Evolutionary conservation across 2,888 invertebrate genomes (phyloP).

Genomic region (Caenorhabditis zanzibari): DNA sequence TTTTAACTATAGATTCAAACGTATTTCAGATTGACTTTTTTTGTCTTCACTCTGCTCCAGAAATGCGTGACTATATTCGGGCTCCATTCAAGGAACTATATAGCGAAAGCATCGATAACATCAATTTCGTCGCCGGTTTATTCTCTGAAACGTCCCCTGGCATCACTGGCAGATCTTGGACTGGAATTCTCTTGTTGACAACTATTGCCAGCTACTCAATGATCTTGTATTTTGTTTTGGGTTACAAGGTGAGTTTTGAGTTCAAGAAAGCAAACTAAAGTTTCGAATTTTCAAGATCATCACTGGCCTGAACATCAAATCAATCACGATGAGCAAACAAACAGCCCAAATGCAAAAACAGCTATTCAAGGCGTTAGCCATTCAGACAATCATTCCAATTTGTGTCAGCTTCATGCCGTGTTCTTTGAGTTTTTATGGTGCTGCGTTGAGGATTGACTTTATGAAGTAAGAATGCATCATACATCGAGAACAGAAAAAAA

Average conservation of each 20-base stretch:
- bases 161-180: constrained; percentile 15
- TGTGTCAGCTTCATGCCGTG: constrained; percentile 50
- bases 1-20: no score
- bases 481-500: background rate
- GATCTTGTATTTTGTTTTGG: constrained; percentile 32
- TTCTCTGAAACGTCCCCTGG: constrained; percentile 29
- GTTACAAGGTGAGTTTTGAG: constrained; percentile 9
- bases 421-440: constrained; percentile 35
- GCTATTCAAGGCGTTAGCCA: constrained; percentile 34
- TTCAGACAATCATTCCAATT: constrained; percentile 46
- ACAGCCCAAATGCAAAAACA: constrained; percentile 46
- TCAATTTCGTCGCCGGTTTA: constrained; percentile 44
- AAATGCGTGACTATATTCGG: constrained; percentile 23
- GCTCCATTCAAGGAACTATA: constrained; percentile 15
- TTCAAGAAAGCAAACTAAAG: background rate
- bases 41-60: constrained; percentile 7
- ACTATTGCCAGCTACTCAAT: constrained; percentile 23
- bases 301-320: constrained; percentile 21
- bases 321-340: constrained; percentile 25
- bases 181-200: constrained; percentile 23
- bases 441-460: constrained; percentile 29
- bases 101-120: constrained; percentile 22
- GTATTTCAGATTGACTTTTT: constrained; percentile 7
- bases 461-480: constrained; percentile 6
- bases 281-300: constrained; percentile 9